A percentile compares a stretch with the other conserved stretches of the same genome.
phyloP scores from a whole-genome alignment of 2,888 invertebrate genomes.

The Apodemia duryi region DNA sequence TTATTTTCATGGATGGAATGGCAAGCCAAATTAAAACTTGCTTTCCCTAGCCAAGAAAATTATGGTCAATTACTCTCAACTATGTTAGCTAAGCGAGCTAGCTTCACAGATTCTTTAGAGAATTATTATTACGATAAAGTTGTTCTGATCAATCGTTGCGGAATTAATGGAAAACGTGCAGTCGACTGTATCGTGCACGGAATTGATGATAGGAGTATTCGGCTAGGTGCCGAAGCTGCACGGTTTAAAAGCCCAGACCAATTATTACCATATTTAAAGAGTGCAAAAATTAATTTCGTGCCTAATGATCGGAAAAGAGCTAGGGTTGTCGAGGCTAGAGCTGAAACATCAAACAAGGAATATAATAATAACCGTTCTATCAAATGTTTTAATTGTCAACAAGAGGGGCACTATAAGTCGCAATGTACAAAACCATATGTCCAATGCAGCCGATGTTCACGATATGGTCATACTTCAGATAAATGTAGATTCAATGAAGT shows the following conservation, averaged over 20 bases:
- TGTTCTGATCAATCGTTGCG: slow-evolving; percentile 28
- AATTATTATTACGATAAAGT: slow-evolving; percentile 31
- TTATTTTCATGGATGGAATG: slow-evolving; percentile 31
- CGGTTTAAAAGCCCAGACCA: slow-evolving; percentile 22
- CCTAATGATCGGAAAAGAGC: background rate
- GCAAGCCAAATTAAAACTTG: slow-evolving; percentile 29
- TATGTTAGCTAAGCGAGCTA: slow-evolving; percentile 29
- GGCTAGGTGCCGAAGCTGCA: slow-evolving; percentile 22
- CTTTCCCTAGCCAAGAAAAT: slow-evolving; percentile 30
- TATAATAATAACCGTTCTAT: background rate
- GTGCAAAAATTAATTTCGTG: slow-evolving; percentile 9
- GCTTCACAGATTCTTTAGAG: slow-evolving; percentile 28
- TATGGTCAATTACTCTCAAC: slow-evolving; percentile 31
- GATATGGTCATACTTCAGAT: background rate
- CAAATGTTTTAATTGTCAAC: background rate
- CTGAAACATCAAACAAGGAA: background rate
- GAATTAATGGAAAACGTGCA: slow-evolving; percentile 8
- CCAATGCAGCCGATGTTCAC: background rate
- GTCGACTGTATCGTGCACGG: slow-evolving; percentile 22
- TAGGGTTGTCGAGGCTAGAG: background rate
- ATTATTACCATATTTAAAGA: slow-evolving; percentile 21
- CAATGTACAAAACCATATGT: background rate
- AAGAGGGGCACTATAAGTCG: background rate
- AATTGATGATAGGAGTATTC: slow-evolving; percentile 21
- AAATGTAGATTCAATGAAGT: background rate